phyloP scores from a whole-genome alignment of 2,888 invertebrate genomes.

The Dryocosmus kuriphilus region DNA sequence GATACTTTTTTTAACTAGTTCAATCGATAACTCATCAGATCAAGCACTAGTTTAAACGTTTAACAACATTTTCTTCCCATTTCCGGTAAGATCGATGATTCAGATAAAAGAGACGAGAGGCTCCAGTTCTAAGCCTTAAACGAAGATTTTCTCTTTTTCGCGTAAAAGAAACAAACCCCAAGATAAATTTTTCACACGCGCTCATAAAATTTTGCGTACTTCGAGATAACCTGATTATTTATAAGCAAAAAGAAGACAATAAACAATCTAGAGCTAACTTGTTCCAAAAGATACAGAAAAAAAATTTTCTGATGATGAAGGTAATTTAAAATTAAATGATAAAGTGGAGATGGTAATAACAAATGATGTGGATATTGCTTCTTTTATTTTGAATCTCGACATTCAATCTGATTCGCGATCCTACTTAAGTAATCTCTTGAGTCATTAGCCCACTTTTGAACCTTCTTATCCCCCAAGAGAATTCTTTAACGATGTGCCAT shows the following conservation, averaged over 20 bases:
- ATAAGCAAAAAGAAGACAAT: too few relatives aligned
- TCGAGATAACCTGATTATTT: too few relatives aligned
- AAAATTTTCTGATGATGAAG: neutral
- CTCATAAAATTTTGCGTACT: too few relatives aligned
- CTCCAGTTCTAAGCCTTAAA: neutral
- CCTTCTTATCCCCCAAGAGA: conserved; percentile 51
- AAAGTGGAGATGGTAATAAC: neutral
- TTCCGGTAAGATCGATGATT: neutral
- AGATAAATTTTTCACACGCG: too few relatives aligned
- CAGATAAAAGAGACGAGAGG: neutral
- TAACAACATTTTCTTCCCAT: neutral
- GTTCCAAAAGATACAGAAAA: neutral
- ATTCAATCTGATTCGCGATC: conserved; percentile 52
- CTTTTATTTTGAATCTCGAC: conserved; percentile 40
- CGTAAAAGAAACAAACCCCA: neutral
- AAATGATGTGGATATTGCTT: conserved; percentile 4
- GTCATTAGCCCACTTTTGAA: conserved; percentile 65
- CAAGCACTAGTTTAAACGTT: neutral
- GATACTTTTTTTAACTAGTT: neutral
- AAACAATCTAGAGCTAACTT: too few relatives aligned
- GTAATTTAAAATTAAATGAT: too few relatives aligned
- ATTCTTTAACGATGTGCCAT: conserved; percentile 26
- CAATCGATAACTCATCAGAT: neutral
- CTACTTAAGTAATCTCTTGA: conserved; percentile 60
- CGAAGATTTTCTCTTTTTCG: neutral